phyloP scores from a whole-genome alignment of 1,140 invertebrate species.

The Brachionus rubens region DNA sequence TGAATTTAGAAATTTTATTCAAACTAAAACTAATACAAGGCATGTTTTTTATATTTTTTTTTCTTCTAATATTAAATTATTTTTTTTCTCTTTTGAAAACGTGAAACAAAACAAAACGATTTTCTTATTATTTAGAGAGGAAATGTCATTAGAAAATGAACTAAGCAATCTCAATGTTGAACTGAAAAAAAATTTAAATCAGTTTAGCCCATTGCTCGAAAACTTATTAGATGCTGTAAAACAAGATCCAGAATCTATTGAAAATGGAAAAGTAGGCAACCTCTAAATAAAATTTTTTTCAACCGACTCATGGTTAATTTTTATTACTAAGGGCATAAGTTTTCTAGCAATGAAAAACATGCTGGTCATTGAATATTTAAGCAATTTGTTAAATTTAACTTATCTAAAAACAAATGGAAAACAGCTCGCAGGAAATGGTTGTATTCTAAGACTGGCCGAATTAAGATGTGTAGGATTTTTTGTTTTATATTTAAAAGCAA shows the following conservation, averaged over 20 bases:
- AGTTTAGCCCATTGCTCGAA: not conserved
- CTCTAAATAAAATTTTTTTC: not conserved
- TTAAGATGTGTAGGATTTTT: constrained; percentile 11
- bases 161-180: not conserved
- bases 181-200: not conserved
- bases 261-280: constrained; percentile 6
- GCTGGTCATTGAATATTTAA: constrained; percentile 18
- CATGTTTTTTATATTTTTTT: too few relatives aligned
- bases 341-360: constrained; percentile 42
- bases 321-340: constrained; percentile 32
- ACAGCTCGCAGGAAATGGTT: not conserved
- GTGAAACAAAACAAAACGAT: not conserved
- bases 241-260: not conserved
- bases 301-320: not conserved
- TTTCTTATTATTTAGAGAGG: not conserved
- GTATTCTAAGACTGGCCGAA: constrained; percentile 28
- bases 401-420: constrained; percentile 8
- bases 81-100: not conserved
- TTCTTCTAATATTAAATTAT: too few relatives aligned
- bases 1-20: not conserved
- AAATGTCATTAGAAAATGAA: constrained; percentile 38
- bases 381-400: constrained; percentile 8
- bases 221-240: not conserved
- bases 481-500: too few relatives aligned
- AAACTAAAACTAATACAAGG: too few relatives aligned